These are phyloP conservation scores for Microtus agrestis DNA, from an alignment of 2,797 vertebrate genomes.

Conservation along the genomic window DNA sequence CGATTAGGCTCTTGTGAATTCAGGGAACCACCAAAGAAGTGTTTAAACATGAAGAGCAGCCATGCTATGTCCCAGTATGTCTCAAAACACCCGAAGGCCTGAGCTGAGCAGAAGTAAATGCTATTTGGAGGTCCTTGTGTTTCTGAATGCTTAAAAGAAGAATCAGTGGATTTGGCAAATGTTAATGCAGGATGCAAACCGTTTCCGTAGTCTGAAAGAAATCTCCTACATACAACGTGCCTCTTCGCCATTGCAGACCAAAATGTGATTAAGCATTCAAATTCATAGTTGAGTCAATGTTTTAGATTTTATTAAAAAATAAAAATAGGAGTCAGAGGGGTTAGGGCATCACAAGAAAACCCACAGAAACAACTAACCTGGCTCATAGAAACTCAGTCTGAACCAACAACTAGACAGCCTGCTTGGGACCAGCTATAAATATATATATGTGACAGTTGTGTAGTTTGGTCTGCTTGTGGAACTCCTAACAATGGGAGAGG, in stretches of 20 bases:
- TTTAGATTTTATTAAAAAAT: constrained; percentile 20
- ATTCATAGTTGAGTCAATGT: neutral
- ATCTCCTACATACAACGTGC: neutral
- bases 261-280: neutral
- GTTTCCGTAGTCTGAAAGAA: neutral
- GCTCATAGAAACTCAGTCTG: neutral
- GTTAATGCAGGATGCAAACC: neutral
- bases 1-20: neutral
- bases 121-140: neutral
- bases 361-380: neutral
- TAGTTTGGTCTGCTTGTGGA: neutral
- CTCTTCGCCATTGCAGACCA: neutral
- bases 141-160: constrained; percentile 1
- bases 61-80: too few species aligned
- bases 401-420: neutral
- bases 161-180: neutral
- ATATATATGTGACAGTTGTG: neutral
- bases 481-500: neutral
- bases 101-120: neutral
- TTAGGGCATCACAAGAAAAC: neutral
- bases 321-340: neutral
- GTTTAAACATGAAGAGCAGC: neutral
- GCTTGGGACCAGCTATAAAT: neutral
- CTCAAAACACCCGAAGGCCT: neutral
- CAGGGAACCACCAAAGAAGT: neutral